Percentiles rank a stretch among this genome's conserved stretches.
These are phyloP conservation scores for Aphelocoma californica DNA, from an alignment of 2,797 vertebrate genomes.

Conservation along the genomic window DNA sequence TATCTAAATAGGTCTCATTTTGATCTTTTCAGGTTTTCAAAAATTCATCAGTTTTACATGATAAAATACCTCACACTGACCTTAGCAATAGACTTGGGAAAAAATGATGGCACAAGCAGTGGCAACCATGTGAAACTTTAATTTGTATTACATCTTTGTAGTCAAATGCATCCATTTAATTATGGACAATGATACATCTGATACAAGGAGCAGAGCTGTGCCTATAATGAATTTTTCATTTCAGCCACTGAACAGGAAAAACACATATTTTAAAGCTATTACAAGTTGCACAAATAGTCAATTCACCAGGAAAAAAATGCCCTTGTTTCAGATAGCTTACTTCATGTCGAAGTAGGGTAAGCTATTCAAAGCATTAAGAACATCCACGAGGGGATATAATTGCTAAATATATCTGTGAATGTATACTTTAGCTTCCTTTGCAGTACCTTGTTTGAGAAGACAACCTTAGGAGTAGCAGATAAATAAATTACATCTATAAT, in stretches of 20 bases:
- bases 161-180: not conserved
- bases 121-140: not conserved
- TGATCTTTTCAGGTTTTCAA: not conserved
- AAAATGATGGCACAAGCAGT: not conserved
- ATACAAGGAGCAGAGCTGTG: not conserved
- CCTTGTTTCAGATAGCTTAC: slow-evolving; percentile 6
- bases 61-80: not conserved
- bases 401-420: slow-evolving; percentile 39
- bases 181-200: not conserved
- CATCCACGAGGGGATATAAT: slow-evolving; percentile 7
- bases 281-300: not conserved
- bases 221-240: not conserved
- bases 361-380: slow-evolving; percentile 18
- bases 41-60: not conserved
- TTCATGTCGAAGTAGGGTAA: not conserved
- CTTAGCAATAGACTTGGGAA: not conserved
- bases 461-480: not conserved
- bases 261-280: not conserved
- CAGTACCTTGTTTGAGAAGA: not conserved
- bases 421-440: not conserved
- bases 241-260: not conserved
- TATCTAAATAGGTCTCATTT: not conserved
- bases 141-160: not conserved
- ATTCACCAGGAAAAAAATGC: not conserved
- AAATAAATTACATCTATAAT: not conserved